Percentiles rank a stretch among this genome's conserved stretches.
phyloP scores from a whole-genome alignment of 2,113 vertebrate species.

The Phasianus colchicus region DNA sequence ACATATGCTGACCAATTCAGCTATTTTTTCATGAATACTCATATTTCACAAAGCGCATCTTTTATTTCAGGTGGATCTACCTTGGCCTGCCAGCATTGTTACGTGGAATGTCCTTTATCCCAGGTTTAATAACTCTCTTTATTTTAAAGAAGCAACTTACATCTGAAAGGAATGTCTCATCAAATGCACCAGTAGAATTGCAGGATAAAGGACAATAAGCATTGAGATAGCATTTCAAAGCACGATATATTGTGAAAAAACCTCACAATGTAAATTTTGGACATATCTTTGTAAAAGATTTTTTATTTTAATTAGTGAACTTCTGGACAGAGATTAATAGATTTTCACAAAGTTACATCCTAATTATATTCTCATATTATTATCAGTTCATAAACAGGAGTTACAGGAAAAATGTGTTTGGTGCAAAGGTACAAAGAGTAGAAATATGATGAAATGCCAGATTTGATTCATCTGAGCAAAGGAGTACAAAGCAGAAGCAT shows the following conservation, averaged over 20 bases:
- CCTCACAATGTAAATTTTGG: background rate
- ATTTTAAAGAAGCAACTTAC: slow-evolving; percentile 58
- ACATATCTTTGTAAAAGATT: background rate
- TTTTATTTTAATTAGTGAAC: background rate
- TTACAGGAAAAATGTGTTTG: background rate
- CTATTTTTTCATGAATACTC: background rate
- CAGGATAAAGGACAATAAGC: slow-evolving; percentile 26
- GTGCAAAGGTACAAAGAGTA: background rate
- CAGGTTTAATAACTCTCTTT: slow-evolving; percentile 36
- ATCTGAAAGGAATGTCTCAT: background rate
- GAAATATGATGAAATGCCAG: background rate
- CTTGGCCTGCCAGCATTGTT: slow-evolving; percentile 60
- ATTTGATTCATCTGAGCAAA: background rate
- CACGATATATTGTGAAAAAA: background rate
- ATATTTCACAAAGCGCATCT: background rate
- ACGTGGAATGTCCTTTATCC: slow-evolving; percentile 58
- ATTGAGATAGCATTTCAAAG: background rate
- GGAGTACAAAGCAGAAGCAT: background rate
- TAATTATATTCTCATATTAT: background rate
- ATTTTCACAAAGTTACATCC: background rate
- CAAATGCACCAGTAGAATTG: slow-evolving; percentile 36
- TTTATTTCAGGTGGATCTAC: slow-evolving; percentile 67
- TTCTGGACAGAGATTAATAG: background rate
- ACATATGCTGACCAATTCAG: background rate
- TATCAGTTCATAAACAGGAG: background rate